A percentile compares a stretch with the other conserved stretches of the same genome.
Conservation (phyloP, 2,797 vertebrate species). For the Enteromius viviparus region DNA sequence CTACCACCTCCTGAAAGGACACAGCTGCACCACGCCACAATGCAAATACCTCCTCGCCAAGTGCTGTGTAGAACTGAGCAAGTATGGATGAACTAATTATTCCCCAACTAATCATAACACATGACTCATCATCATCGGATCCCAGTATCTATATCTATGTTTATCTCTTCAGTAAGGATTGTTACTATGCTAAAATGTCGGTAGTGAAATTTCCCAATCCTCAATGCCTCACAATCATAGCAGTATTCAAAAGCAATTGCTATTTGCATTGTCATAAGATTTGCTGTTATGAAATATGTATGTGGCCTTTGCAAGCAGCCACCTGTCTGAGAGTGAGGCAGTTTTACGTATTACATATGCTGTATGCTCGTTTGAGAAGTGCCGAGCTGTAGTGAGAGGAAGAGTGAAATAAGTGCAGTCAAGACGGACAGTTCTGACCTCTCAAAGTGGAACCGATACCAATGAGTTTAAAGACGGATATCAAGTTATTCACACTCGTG, state of each 20-base stretch:
- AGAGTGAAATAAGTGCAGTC: not conserved
- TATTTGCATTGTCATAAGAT: too few relatives aligned
- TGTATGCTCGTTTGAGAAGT: not conserved
- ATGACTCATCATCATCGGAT: not conserved
- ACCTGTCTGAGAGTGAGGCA: not conserved
- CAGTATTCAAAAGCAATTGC: too few relatives aligned
- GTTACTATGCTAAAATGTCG: not conserved
- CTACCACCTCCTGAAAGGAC: slow-evolving; percentile 94
- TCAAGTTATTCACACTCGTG: not conserved
- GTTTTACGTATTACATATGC: not conserved
- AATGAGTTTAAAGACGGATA: not conserved
- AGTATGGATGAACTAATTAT: slow-evolving; percentile 74
- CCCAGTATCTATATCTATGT: not conserved
- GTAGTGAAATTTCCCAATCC: not conserved
- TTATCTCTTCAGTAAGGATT: not conserved
- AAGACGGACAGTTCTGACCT: not conserved
- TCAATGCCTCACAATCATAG: too few relatives aligned
- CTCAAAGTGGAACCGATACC: not conserved
- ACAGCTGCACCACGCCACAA: slow-evolving; percentile 94
- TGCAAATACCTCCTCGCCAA: slow-evolving; percentile 97
- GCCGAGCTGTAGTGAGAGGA: not conserved
- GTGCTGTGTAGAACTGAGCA: slow-evolving; percentile 97
- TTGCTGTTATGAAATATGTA: not conserved
- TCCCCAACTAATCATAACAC: slow-evolving; percentile 9
- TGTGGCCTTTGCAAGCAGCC: not conserved